phyloP scores from a whole-genome alignment of 1,140 invertebrate species.

The Maconellicoccus hirsutus region DNA sequence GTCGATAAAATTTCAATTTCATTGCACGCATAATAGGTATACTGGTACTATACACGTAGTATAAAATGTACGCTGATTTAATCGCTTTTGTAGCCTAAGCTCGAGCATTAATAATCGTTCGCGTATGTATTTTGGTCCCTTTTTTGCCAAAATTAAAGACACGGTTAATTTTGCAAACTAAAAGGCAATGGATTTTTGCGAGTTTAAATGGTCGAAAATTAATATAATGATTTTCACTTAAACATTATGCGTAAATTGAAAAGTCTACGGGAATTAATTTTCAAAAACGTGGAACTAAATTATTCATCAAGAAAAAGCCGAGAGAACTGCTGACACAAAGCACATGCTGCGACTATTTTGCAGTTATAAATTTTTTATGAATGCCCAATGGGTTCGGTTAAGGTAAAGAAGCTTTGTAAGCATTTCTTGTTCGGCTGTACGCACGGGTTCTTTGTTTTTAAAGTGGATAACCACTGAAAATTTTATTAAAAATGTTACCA shows the following conservation, averaged over 20 bases:
- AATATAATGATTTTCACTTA: not conserved
- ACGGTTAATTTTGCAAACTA: not conserved
- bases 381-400: conserved; percentile 1
- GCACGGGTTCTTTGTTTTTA: not conserved
- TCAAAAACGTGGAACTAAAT: not conserved
- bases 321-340: not conserved
- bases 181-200: not conserved
- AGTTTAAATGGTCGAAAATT: not conserved
- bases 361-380: not conserved
- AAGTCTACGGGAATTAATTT: not conserved
- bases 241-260: not conserved
- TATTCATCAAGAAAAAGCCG: conserved; percentile 8
- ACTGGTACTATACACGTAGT: not conserved
- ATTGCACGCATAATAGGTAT: not conserved
- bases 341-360: not conserved
- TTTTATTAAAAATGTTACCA: not conserved
- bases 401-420: not conserved
- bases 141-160: conserved; percentile 2
- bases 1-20: not conserved
- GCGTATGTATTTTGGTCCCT: not conserved
- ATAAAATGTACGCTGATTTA: not conserved
- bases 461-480: conserved; percentile 8
- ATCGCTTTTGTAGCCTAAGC: not conserved
- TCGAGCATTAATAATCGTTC: not conserved
- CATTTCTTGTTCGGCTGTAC: not conserved